Conservation (phyloP, 2,888 invertebrate genomes). For the Metalampra italica region DNA sequence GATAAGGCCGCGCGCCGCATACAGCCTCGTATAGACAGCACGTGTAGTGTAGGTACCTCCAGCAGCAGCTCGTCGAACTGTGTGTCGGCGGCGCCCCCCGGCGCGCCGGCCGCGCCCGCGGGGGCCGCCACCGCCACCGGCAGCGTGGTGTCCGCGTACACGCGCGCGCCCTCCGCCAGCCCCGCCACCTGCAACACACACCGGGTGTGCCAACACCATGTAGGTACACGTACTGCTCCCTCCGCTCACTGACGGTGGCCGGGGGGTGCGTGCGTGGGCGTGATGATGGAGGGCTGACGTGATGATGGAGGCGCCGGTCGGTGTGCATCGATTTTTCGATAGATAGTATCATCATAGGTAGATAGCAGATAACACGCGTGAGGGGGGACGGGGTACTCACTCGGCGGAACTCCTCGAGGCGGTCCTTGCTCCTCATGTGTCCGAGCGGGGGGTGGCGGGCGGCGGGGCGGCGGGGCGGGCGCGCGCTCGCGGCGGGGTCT, state of each 20-base stretch:
- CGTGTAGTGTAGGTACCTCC: neutral
- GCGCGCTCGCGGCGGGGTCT: too few species aligned
- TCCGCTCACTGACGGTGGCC: too few species aligned
- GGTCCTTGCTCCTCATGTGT: constrained; percentile 68
- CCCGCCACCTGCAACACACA: neutral
- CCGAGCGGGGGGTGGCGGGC: constrained; percentile 48
- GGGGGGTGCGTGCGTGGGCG: too few species aligned
- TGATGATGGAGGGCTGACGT: too few species aligned
- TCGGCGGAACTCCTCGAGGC: constrained; percentile 59
- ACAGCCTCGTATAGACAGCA: too few species aligned
- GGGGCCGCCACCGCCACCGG: constrained; percentile 4
- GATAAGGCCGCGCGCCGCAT: too few species aligned
- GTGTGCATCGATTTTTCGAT: too few species aligned
- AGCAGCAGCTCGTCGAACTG: neutral
- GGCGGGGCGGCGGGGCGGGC: constrained; percentile 64
- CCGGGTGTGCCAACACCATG: too few species aligned
- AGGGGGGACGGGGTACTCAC: constrained; percentile 40
- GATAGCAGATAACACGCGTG: too few species aligned
- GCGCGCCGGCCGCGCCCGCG: neutral
- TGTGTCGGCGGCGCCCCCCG: neutral
- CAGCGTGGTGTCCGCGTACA: neutral
- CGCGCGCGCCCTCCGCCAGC: neutral
- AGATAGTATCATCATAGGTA: too few species aligned
- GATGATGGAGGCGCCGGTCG: too few species aligned
- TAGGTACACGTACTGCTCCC: too few species aligned